Base-by-base conservation (phyloP, 2,888 invertebrate species). In the Cephonodes hylas region DNA sequence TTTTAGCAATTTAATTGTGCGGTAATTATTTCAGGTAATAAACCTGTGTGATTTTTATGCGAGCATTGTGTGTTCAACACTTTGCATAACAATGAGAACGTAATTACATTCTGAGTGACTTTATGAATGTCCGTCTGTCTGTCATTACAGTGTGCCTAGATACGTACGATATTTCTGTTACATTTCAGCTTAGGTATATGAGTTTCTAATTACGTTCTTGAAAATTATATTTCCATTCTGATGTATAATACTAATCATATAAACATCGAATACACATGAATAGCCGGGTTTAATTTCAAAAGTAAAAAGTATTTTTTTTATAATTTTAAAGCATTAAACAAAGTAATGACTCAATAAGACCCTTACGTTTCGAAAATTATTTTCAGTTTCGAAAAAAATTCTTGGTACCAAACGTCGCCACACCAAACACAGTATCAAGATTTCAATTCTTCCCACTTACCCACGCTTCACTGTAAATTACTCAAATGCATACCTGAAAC, bases 401-500 rank as follows among this genome's bases (percentile, higher is more conserved):
- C n/a, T n/a, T n/a, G n/a, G n/a, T n/a, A n/a, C 34, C 34, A 38
- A 13, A 38, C 34, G n/a, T 3, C 2, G 13, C 3, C 13, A 13
- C 4, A 13, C 13, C 34, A 13, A 38, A 38, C 34, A 13, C 34
- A 38, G 10, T 13, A 2, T 13, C 13, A 4, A 13, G 13, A 46
- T n/a, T n/a, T n/a, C n/a, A 46, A 7, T 20, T 18, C 44, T 8
- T 10, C 18, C 44, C 18, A 31, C 53, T 53, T 10, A 53, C 53
- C 53, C 53, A 53, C 53, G 53, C 13, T 13, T 6, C 27, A 18
- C 31, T 27, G 53, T 31, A 53, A 53, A 53, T 53, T 27, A 53
- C 53, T 53, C 31, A 27, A 53, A 53, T 31, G 31, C 31, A 53
- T 53, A 53, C 53, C 53, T 53, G 53, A 53, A 53, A 53, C 53